Evolutionary conservation across 2,113 vertebrate species (phyloP).

Genomic region (Zapus hudsonius): DNA sequence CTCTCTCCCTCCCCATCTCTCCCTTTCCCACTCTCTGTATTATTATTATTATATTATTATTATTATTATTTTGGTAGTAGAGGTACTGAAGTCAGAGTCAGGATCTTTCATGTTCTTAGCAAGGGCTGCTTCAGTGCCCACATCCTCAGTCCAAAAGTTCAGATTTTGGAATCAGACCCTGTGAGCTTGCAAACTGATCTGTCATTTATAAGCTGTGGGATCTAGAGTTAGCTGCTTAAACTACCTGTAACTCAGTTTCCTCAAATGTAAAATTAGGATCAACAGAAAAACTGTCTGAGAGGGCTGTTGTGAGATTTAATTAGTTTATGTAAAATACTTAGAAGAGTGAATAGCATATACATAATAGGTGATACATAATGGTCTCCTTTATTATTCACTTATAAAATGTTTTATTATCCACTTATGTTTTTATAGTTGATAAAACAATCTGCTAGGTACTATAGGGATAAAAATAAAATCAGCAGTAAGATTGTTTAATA

Average conservation of each 20-base stretch:
- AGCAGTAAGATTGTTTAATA: neutral
- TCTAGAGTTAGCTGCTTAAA: neutral
- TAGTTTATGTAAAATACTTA: neutral
- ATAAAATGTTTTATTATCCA: neutral
- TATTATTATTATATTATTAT: no score
- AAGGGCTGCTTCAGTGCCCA: neutral
- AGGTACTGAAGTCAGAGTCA: neutral
- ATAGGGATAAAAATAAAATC: conserved; percentile 20
- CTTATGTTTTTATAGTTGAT: neutral
- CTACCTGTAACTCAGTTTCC: neutral
- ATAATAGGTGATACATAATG: neutral
- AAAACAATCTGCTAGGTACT: neutral
- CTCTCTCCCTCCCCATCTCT: neutral
- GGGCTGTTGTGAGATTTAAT: neutral
- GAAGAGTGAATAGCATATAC: neutral
- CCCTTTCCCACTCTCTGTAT: no score
- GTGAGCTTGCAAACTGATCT: neutral
- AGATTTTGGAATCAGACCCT: neutral
- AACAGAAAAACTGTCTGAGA: neutral
- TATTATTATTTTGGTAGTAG: neutral
- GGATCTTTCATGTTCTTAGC: neutral
- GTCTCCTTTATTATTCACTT: neutral
- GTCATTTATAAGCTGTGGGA: neutral
- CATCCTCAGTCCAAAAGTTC: neutral
- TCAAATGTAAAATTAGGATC: neutral